These are phyloP conservation scores for Drosophila nigritarsus DNA, from an alignment of 2,888 invertebrate species.

Conservation along the genomic window DNA sequence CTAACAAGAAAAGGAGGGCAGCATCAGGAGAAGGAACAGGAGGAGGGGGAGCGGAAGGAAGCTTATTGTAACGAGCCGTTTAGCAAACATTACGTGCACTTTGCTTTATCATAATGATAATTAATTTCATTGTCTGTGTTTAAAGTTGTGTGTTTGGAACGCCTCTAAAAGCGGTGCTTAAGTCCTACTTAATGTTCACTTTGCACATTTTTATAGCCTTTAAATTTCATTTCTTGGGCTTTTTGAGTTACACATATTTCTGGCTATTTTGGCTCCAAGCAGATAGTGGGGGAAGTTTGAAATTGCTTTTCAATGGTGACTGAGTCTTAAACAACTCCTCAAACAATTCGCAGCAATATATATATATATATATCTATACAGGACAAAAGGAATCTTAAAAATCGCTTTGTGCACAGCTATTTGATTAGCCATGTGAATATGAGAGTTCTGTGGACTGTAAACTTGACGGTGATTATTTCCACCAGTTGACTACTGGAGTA, in stretches of 20 bases:
- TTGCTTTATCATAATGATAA: conserved; percentile 48
- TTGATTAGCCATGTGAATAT: conserved; percentile 32
- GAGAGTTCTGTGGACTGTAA: conserved; percentile 46
- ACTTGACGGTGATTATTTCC: conserved; percentile 45
- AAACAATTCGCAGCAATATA: conserved; percentile 44
- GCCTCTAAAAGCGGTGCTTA: conserved; percentile 13
- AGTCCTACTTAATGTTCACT: not conserved
- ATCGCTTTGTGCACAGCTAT: conserved; percentile 27
- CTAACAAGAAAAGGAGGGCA: conserved; percentile 20
- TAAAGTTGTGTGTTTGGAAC: conserved; percentile 33
- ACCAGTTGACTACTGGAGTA: conserved; percentile 7
- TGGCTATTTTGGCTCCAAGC: conserved; percentile 4
- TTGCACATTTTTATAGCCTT: conserved; percentile 15
- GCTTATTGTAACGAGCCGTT: conserved; percentile 30
- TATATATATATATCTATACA: not conserved
- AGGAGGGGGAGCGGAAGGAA: not conserved
- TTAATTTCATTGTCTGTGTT: conserved; percentile 48
- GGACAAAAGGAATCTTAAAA: conserved; percentile 27
- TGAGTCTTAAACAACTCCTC: conserved; percentile 39
- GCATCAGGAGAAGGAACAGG: not conserved
- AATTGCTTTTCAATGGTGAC: conserved; percentile 47
- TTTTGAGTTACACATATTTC: conserved; percentile 3
- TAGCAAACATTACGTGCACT: conserved; percentile 39
- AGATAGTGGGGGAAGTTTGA: conserved; percentile 21
- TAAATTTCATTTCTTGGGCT: not conserved